Evolutionary conservation across 2,888 invertebrate genomes (phyloP).

Genomic region (Hirtodrosophila alboralis): DNA sequence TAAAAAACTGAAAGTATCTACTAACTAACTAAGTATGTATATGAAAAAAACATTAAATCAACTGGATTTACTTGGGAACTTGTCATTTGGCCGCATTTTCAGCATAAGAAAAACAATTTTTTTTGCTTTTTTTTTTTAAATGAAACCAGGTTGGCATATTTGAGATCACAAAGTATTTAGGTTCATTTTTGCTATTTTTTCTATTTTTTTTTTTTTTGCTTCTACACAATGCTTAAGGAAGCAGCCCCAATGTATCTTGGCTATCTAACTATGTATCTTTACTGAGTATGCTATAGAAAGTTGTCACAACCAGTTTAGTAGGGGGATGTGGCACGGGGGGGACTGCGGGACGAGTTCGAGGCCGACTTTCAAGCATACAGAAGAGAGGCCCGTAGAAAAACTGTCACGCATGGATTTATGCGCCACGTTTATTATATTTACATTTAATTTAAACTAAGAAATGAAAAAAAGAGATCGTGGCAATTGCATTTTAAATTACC

Average conservation of each 20-base stretch:
- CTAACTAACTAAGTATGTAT: no score
- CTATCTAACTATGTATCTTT: slow-evolving; percentile 46
- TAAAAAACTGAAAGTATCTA: slow-evolving; percentile 47
- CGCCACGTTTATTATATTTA: slow-evolving; percentile 77
- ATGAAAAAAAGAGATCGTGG: slow-evolving; percentile 44
- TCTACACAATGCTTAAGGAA: slow-evolving; percentile 75
- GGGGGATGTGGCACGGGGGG: neutral
- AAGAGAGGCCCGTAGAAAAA: slow-evolving; percentile 59
- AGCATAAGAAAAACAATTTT: slow-evolving; percentile 11
- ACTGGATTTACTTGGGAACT: slow-evolving; percentile 56
- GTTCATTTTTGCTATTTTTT: slow-evolving; percentile 63
- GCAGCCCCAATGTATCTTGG: slow-evolving; percentile 56
- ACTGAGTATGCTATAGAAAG: slow-evolving; percentile 64
- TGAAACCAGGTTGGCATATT: slow-evolving; percentile 74
- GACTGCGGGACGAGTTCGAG: neutral
- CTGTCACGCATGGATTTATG: slow-evolving; percentile 77
- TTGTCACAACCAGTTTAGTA: slow-evolving; percentile 75
- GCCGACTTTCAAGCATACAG: slow-evolving; percentile 61
- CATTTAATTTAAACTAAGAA: slow-evolving; percentile 72
- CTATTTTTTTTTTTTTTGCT: slow-evolving; percentile 33
- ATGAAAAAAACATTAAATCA: slow-evolving; percentile 63
- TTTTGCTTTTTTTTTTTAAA: slow-evolving; percentile 26
- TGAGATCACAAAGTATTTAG: slow-evolving; percentile 67
- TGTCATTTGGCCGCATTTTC: slow-evolving; percentile 55
- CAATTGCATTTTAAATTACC: slow-evolving; percentile 62